phyloP scores from a whole-genome alignment of 2,113 vertebrate species.

The Platanista minor region DNA sequence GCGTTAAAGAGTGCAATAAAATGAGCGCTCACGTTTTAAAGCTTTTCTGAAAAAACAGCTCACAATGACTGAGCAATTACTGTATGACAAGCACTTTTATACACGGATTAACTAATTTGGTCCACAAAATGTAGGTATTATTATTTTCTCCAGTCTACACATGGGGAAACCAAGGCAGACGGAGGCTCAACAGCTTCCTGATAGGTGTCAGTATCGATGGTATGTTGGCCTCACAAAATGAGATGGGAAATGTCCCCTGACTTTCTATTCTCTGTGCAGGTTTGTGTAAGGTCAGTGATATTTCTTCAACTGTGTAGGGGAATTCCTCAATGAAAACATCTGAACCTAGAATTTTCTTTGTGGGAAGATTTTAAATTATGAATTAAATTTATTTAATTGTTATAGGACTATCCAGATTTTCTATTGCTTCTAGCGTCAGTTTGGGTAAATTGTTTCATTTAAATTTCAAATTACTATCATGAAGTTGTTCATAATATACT shows the following conservation, averaged over 20 bases:
- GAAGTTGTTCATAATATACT: neutral
- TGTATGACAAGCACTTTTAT: neutral
- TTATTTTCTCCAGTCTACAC: accelerated
- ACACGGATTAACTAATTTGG: accelerated
- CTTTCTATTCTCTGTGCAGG: neutral
- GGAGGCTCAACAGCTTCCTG: accelerated
- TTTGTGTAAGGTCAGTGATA: neutral
- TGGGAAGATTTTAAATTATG: neutral
- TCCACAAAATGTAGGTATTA: accelerated
- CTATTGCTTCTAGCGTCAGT: neutral
- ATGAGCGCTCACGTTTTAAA: neutral
- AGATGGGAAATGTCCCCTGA: neutral
- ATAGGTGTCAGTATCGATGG: neutral
- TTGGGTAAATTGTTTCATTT: neutral
- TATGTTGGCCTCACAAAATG: neutral
- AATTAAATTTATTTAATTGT: neutral
- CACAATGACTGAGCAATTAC: neutral
- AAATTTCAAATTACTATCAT: neutral
- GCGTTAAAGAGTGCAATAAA: neutral
- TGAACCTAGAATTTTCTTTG: neutral
- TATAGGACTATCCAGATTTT: neutral
- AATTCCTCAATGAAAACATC: neutral
- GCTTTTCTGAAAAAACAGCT: neutral
- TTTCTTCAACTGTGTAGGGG: neutral
- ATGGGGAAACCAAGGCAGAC: too few relatives aligned